A percentile compares a stretch with the other conserved stretches of the same genome.
Conservation (phyloP, 35 echinoderm and acorn worm species). For the Apostichopus parvimensis region DNA sequence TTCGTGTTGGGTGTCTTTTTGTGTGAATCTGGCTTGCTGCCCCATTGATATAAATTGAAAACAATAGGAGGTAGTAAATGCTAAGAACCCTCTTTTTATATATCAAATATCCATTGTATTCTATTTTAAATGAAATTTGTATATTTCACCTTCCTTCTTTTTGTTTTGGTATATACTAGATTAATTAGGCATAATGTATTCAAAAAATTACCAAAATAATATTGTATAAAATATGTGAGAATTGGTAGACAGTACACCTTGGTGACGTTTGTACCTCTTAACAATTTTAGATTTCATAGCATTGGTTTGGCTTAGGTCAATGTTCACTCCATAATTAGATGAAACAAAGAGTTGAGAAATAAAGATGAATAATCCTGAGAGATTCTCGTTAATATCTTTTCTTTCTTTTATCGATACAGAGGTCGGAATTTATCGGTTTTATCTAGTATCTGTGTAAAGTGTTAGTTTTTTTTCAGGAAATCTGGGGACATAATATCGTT, state of each 20-base stretch:
- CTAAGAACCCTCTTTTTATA: background rate
- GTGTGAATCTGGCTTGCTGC: background rate
- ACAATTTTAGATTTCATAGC: slow-evolving; percentile 1
- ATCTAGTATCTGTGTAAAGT: no score
- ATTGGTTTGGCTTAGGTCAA: slow-evolving; percentile 7
- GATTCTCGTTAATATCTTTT: background rate
- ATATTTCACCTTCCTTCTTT: background rate
- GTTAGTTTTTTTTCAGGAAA: no score
- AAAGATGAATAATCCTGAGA: slow-evolving; percentile 23
- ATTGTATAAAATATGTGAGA: background rate
- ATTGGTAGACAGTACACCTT: slow-evolving; percentile 14
- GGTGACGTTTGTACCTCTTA: slow-evolving; percentile 27
- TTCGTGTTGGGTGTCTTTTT: background rate
- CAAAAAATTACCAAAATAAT: slow-evolving; percentile 4
- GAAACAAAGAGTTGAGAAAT: slow-evolving; percentile 13
- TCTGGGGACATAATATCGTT: no score
- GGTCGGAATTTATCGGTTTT: no score
- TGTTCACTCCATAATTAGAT: background rate
- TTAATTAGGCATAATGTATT: slow-evolving; percentile 3
- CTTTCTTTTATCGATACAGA: no score
- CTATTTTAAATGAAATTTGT: slow-evolving; percentile 7
- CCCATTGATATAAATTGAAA: background rate
- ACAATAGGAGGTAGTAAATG: background rate
- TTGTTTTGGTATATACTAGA: background rate
- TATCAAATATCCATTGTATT: slow-evolving; percentile 2